Evolutionary conservation across 2,888 invertebrate species (phyloP).

Genomic region (Tachina lurida): DNA sequence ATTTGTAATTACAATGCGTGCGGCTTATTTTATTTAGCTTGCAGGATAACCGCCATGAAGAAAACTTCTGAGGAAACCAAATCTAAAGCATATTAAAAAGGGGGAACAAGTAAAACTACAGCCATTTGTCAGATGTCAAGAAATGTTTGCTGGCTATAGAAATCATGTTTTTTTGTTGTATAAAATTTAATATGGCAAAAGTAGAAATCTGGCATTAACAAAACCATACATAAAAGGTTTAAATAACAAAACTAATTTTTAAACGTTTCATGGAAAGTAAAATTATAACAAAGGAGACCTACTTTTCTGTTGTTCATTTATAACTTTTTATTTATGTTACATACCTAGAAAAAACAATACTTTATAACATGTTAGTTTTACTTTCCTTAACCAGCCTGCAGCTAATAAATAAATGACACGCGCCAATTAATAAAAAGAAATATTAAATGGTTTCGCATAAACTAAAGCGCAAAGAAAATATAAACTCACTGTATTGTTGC

Average conservation of each 20-base stretch:
- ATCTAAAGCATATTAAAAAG: background rate
- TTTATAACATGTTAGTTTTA: slow-evolving; percentile 14
- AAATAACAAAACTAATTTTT: background rate
- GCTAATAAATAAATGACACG: slow-evolving; percentile 65
- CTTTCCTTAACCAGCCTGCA: slow-evolving; percentile 19
- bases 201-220: slow-evolving; percentile 19
- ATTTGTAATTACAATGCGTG: slow-evolving; percentile 57
- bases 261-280: slow-evolving; percentile 32
- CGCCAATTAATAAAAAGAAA: slow-evolving; percentile 63
- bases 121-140: slow-evolving; percentile 61
- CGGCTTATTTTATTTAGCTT: slow-evolving; percentile 13
- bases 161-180: slow-evolving; percentile 23
- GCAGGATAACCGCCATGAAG: background rate
- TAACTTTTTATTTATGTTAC: background rate
- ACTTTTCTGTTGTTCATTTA: background rate
- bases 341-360: background rate
- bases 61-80: background rate
- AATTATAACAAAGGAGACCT: slow-evolving; percentile 8
- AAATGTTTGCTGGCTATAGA: slow-evolving; percentile 5
- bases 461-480: background rate
- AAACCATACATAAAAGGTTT: slow-evolving; percentile 42
- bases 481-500: background rate
- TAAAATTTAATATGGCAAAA: slow-evolving; percentile 12
- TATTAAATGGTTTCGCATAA: slow-evolving; percentile 31
- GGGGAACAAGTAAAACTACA: slow-evolving; percentile 47